phyloP scores from a whole-genome alignment of 2,113 vertebrate genomes.

The Channa argus region DNA sequence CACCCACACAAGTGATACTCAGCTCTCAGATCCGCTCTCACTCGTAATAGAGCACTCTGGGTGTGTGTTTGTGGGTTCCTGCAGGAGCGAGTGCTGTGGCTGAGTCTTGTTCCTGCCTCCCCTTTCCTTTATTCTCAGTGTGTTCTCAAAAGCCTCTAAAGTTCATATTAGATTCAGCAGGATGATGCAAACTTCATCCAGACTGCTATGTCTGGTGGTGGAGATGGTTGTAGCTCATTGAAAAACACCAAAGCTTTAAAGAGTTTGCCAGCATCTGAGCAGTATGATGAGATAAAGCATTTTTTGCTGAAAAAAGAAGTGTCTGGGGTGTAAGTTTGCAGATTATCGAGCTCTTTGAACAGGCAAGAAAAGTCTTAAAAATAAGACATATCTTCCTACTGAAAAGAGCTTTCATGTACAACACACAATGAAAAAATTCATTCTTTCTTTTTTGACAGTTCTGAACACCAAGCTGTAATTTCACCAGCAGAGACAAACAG shows the following conservation, averaged over 20 bases:
- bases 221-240: constrained; percentile 28
- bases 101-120: constrained; percentile 1
- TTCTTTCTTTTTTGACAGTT: not conserved
- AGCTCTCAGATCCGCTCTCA: constrained; percentile 20
- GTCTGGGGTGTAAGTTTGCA: constrained; percentile 1
- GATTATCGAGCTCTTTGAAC: constrained; percentile 1
- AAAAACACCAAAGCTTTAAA: constrained; percentile 12
- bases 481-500: not conserved
- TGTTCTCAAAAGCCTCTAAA: constrained; percentile 2
- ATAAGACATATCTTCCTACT: not conserved
- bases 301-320: constrained; percentile 34
- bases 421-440: not conserved
- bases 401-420: constrained; percentile 14
- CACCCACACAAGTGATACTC: constrained; percentile 17
- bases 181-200: constrained; percentile 31
- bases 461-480: not conserved
- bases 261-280: constrained; percentile 31
- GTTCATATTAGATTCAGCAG: constrained; percentile 32
- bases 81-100: constrained; percentile 19
- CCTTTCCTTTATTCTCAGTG: not conserved
- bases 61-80: constrained; percentile 9
- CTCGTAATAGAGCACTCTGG: not conserved
- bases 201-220: constrained; percentile 4
- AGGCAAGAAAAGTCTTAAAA: not conserved
- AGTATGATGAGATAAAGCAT: constrained; percentile 6